phyloP scores from a whole-genome alignment of 1,140 invertebrate genomes.

The Triops longicaudatus region DNA sequence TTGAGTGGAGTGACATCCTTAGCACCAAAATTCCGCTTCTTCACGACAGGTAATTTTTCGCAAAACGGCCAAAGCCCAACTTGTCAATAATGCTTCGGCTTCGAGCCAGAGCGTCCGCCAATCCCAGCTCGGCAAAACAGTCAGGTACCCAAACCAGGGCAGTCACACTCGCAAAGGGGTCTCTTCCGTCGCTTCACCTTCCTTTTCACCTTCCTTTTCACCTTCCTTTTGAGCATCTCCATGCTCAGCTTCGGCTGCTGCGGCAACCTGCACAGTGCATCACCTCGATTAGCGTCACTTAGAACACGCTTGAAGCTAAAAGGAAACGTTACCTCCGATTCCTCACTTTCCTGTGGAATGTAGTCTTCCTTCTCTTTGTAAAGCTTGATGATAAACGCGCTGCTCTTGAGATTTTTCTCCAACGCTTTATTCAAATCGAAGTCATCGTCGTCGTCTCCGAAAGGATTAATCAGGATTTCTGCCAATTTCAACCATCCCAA shows the following conservation, averaged over 20 bases:
- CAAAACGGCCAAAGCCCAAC: not conserved
- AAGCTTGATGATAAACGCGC: not conserved
- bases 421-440: slow-evolving; percentile 22
- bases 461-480: slow-evolving; percentile 24
- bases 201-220: too few relatives aligned
- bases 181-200: too few relatives aligned
- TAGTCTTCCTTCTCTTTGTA: not conserved
- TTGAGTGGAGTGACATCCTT: not conserved
- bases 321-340: not conserved
- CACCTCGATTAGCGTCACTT: too few relatives aligned
- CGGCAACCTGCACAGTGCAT: too few relatives aligned
- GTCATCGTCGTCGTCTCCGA: slow-evolving; percentile 28
- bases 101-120: too few relatives aligned
- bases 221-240: too few relatives aligned
- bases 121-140: too few relatives aligned
- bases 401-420: slow-evolving; percentile 19
- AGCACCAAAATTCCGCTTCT: not conserved
- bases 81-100: not conserved
- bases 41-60: not conserved
- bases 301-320: too few relatives aligned
- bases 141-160: too few relatives aligned
- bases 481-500: slow-evolving; percentile 25
- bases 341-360: not conserved
- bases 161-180: too few relatives aligned
- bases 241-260: too few relatives aligned